Base-by-base conservation (phyloP, 2,797 vertebrate genomes). In the Odontamblyopus lacepedii region DNA sequence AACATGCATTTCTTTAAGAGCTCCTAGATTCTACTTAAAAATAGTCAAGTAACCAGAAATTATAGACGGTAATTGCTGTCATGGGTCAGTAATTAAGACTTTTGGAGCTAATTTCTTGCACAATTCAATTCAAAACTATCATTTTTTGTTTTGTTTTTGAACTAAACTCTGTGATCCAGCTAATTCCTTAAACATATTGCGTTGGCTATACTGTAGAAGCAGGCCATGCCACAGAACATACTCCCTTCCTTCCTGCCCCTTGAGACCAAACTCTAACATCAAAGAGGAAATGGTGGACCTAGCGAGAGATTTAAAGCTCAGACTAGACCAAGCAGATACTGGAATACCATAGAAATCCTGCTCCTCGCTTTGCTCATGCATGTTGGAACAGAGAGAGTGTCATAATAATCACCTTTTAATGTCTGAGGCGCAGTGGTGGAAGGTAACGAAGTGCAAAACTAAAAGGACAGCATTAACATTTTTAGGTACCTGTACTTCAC, bases 331-430 rank as follows among this genome's bases (percentile, higher is more conserved):
- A 48, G 68, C 75, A 78, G 71, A 76, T 82, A 63, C 61, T 69
- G 69, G 64, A 78, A 69, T 65, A 80, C 64, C 35, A 2, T 63
- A 56, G 67, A 74, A 77, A 53, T 50, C 83, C 23, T 73, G 29
- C 70, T 6, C 67, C 30, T 62, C 5, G 16, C 77, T 74, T 69
- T 74, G 75, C 72, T 79, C 23, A 35, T 38, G 41, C 75, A 72
- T 79, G 75, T 81, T 73, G 51, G 59, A 68, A 72, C 81, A 84
- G 73, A 77, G 78, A 55, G 64, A 75, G 63, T 69, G 69, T 27
- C 66, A 85, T 69, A 71, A 82, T 63, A 71, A 55, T 73, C 78
- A 82, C 85, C 85, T 86, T 83, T 51, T 35, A 51, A 18, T 71
- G 69, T 64, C 53, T 67, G 26, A 71, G 32, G 56, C 72, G 76